Percentiles rank a stretch among this genome's conserved stretches.
phyloP scores from a whole-genome alignment of 1,140 invertebrate genomes.

The Cotesia vestalis region DNA sequence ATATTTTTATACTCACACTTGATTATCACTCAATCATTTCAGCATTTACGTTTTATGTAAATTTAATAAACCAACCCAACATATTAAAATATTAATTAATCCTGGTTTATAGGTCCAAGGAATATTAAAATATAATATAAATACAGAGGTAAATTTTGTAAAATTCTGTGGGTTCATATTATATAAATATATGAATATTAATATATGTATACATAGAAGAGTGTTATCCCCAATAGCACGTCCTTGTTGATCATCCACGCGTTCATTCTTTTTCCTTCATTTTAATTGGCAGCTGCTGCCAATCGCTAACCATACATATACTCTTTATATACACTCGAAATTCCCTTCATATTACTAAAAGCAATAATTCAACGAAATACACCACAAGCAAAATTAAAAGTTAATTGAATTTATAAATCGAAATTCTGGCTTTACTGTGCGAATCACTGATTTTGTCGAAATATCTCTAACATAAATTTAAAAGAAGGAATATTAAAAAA shows the following conservation, averaged over 20 bases:
- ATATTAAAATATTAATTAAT: constrained; percentile 15
- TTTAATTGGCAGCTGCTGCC: constrained; percentile 40
- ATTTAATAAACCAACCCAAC: background rate
- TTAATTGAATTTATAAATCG: constrained; percentile 19
- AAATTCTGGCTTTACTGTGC: background rate
- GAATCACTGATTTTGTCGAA: too few species aligned
- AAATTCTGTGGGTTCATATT: background rate
- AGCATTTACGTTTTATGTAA: background rate
- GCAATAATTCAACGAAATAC: constrained; percentile 6
- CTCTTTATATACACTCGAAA: background rate
- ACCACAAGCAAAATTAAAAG: constrained; percentile 26
- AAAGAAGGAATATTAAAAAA: constrained; percentile 42
- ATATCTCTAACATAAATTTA: constrained; percentile 35
- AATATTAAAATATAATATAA: background rate
- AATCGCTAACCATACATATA: constrained; percentile 27
- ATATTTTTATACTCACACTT: background rate
- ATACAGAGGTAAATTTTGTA: background rate
- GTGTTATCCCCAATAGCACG: background rate
- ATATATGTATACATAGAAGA: background rate
- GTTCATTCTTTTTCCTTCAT: constrained; percentile 6
- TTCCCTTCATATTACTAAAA: background rate
- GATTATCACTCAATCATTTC: constrained; percentile 8
- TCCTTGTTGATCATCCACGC: background rate
- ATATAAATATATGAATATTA: background rate
- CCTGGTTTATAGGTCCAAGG: background rate